A percentile compares a stretch with the other conserved stretches of the same genome.
These are phyloP conservation scores for Coluber constrictor DNA, from an alignment of 2,797 vertebrate species.

Conservation along the genomic window DNA sequence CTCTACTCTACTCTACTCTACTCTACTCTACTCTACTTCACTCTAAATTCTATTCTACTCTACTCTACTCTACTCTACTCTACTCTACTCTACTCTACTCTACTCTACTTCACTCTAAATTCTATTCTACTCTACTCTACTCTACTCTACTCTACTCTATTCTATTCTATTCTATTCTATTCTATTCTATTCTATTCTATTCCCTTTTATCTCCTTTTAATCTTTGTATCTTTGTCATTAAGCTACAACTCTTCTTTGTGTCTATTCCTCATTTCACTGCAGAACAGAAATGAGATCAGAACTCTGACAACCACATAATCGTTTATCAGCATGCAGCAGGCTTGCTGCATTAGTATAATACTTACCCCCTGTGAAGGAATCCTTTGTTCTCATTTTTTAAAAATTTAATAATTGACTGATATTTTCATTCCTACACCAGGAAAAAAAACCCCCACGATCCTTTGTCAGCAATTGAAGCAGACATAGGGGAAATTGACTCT, in stretches of 20 bases:
- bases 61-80: too few relatives aligned
- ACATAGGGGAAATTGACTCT: neutral
- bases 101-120: too few relatives aligned
- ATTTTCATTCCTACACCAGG: constrained; percentile 20
- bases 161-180: fast-evolving
- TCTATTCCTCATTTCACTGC: neutral
- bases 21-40: too few relatives aligned
- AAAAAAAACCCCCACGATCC: fast-evolving
- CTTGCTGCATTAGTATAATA: neutral
- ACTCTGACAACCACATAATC: constrained; percentile 7
- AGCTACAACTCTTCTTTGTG: neutral
- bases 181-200: fast-evolving
- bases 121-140: too few relatives aligned
- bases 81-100: too few relatives aligned
- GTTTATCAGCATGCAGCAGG: neutral
- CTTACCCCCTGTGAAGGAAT: neutral
- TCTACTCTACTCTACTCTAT: neutral
- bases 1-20: too few relatives aligned
- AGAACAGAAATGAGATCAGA: constrained; percentile 20
- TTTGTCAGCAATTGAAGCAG: neutral
- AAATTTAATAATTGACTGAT: constrained; percentile 11
- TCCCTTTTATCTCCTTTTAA: neutral
- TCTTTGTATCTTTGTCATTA: neutral
- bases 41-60: too few relatives aligned
- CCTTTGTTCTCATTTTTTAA: constrained; percentile 10